These are phyloP conservation scores for Phylloscopus trochiloides DNA, from an alignment of 2,113 vertebrate genomes.

Conservation along the genomic window DNA sequence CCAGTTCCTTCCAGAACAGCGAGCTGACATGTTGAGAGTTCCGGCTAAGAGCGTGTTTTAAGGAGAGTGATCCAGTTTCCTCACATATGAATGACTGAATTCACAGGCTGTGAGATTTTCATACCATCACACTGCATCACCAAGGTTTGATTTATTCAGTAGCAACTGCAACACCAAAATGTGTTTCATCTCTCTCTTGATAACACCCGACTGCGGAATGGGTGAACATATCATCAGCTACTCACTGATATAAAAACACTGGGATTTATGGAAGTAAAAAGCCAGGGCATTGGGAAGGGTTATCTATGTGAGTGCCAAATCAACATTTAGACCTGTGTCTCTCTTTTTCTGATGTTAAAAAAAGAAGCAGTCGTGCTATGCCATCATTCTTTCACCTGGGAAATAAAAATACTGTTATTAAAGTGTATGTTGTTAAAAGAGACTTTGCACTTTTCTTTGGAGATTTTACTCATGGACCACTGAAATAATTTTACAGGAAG, in stretches of 20 bases:
- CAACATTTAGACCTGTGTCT: background rate
- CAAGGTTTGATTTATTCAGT: conserved; percentile 76
- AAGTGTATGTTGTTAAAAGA: background rate
- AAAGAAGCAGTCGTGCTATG: background rate
- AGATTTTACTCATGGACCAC: background rate
- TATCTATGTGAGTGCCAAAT: conserved; percentile 9
- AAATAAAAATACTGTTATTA: background rate
- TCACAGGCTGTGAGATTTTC: background rate
- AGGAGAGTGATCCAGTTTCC: conserved; percentile 18
- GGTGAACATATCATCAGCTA: conserved; percentile 31
- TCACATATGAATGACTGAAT: conserved; percentile 22
- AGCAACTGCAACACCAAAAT: conserved; percentile 80
- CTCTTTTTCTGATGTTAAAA: background rate
- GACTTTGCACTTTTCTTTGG: background rate
- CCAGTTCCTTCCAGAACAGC: background rate
- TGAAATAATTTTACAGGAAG: background rate
- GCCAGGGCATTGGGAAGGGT: background rate
- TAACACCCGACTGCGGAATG: conserved; percentile 30
- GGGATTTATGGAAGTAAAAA: conserved; percentile 36
- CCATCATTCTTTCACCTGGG: background rate
- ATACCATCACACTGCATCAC: conserved; percentile 16
- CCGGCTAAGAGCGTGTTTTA: background rate
- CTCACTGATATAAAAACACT: background rate
- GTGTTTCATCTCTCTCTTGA: conserved; percentile 78
- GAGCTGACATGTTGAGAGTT: conserved; percentile 47